Base-by-base conservation (phyloP, 2,113 vertebrate genomes). In the Plectropomus leopardus region DNA sequence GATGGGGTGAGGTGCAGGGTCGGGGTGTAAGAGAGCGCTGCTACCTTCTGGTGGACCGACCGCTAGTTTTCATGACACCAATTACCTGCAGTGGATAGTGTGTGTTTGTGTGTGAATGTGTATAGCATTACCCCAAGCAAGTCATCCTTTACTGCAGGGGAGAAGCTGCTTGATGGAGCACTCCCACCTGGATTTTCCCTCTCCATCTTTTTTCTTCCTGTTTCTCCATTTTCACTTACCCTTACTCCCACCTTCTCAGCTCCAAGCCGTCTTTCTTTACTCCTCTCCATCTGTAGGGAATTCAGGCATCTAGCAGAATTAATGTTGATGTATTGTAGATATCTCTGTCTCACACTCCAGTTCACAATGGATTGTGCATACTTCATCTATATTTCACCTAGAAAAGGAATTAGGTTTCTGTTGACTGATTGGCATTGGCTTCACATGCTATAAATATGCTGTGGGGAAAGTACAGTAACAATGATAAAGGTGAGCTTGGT, bases 31-130 rank as follows among this genome's bases (percentile, higher is more conserved):
- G 81, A 44, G 53, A 82, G 81, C 73, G 44, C 51, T 60, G 5
- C 74, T 78, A 72, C 50, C 68, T 72, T 73, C 57, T 70, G 78
- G 53, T 68, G 63, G 76, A 77, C 81, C 83, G 83, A 78, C 72
- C 72, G 26, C 65, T 51, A 64, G 82, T 71, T 79, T 88, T 71
- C 64, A 76, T 86, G 79, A 89, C 67, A 86, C 67, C 83, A 90
- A 80, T 91, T 89, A 86, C 68, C 64, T 79, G 60, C 71, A 76
- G 72, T 80, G 69, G 71, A 65, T 44, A 47, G 54, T 44, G 61
- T 76, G 67, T 51, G 53, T 80, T 57, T 85, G 69, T 76, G 45
- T 84, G 61, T 76, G 9, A 7, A 32, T 76, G 72, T 77, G 54
- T 66, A 58, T 59, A 45, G 76, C 74, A 64, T 58, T 34, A 71